These are phyloP conservation scores for Lithophane semibrunnea DNA, from an alignment of 2,888 invertebrate species.

Conservation along the genomic window DNA sequence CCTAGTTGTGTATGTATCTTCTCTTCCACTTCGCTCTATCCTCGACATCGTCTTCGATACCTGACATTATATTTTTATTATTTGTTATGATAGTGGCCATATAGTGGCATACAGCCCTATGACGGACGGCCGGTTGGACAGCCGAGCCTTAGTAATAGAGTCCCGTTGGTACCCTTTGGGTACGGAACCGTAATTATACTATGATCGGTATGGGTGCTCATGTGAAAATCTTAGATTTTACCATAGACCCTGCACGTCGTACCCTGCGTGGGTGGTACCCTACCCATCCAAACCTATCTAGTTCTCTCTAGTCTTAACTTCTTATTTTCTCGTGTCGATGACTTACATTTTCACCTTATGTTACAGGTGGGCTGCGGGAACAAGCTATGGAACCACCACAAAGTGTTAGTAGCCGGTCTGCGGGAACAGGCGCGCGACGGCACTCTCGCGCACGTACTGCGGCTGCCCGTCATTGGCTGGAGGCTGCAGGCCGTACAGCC, in stretches of 20 bases:
- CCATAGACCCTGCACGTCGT: neutral
- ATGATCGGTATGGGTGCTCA: neutral
- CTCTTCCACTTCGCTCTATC: no score
- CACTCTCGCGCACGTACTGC: constrained; percentile 92
- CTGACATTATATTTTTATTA: no score
- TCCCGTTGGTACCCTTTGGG: no score
- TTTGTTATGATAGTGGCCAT: no score
- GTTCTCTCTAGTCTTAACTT: neutral
- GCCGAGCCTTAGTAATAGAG: no score
- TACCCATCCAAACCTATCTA: neutral
- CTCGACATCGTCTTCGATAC: no score
- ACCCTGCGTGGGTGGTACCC: neutral
- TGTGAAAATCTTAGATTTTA: neutral
- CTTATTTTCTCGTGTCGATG: neutral
- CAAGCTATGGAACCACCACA: constrained; percentile 92
- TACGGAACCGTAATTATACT: no score
- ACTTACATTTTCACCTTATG: neutral
- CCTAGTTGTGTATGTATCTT: no score
- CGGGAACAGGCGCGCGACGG: constrained; percentile 93
- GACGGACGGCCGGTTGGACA: no score
- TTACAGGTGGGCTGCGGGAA: constrained; percentile 94
- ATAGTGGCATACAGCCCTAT: no score
- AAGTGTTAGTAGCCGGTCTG: constrained; percentile 92
- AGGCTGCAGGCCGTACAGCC: constrained; percentile 87
- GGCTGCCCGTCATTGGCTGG: constrained; percentile 94